Base-by-base conservation (phyloP, 1,140 invertebrate species). In the Octopus bimaculoides region DNA sequence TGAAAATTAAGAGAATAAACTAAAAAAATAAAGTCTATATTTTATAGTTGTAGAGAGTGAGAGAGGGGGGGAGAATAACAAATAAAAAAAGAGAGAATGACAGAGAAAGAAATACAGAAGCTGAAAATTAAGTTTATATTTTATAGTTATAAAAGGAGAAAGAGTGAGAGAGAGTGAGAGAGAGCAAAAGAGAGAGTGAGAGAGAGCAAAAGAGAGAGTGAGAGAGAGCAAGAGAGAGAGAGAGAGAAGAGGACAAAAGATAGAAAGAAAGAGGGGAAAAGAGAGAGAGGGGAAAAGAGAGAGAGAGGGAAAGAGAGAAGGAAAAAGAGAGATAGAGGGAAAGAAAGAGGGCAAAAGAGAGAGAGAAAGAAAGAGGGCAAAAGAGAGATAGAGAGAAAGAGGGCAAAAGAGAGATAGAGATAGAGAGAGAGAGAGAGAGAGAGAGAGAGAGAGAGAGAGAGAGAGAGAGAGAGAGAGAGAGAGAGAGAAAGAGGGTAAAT, bases 331-430 rank as follows among this genome's bases (percentile, higher is more conserved):
- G 17, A 78, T 55, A 73, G 26, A 17, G 52, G 54, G 55, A 71
- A 41, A 52, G 17, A 73, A 75, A 77, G 26, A 20, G 52, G 54
- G 5, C 3, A 52, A 69, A 55, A 3, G 55, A 55, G 54, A 73
- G 55, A 17, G 17, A 78, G 61, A 78, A 52, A 17, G 53, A 77
- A 20, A 56, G 9, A 74, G 41, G 61, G 76, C 71, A 41, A 54
- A n/a, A 53, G 17, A 77, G 52, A 54, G n/a, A 71, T 20, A 26
- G 41, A 20, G 52, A 71, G 55, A 71, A n/a, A 9, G 52, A 54
- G 55, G 71, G n/a, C 26, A 55, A 78, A 77, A 74, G 52, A 54
- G 56, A 54, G 41, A 56, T 14, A 53, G 78, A 79, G n/a, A 53
- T n/a, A 71, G 61, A 78, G n/a, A n/a, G 53, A 26, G 17, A 26